A percentile compares a stretch with the other conserved stretches of the same genome.
Conservation (phyloP, 2,888 invertebrate genomes). For the Gastracanthus pulcherrimus region DNA sequence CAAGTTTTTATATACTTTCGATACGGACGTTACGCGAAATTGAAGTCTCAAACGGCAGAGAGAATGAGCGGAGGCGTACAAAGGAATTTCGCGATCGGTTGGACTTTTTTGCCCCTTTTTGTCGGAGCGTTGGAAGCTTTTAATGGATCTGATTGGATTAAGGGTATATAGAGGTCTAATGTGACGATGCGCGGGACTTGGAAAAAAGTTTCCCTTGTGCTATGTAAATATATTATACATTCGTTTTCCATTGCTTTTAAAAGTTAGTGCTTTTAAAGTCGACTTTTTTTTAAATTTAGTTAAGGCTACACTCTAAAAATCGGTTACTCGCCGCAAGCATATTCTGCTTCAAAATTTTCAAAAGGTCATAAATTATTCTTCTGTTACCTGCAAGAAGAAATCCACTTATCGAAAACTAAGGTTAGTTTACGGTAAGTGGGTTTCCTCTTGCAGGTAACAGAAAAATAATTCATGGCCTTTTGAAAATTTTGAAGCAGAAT, state of each 20-base stretch:
- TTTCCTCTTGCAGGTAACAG: too few relatives aligned
- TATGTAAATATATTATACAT: neutral
- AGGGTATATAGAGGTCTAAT: neutral
- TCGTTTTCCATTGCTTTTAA: neutral
- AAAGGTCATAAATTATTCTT: too few relatives aligned
- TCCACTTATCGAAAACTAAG: too few relatives aligned
- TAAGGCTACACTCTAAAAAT: too few relatives aligned
- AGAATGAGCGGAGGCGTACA: neutral
- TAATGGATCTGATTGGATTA: conserved; percentile 11
- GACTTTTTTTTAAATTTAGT: too few relatives aligned
- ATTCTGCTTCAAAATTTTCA: neutral
- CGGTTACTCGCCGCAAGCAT: neutral
- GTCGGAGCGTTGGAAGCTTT: neutral
- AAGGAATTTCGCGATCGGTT: too few relatives aligned
- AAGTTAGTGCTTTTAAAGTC: neutral
- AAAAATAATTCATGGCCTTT: too few relatives aligned
- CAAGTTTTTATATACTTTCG: conserved; percentile 16
- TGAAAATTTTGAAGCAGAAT: too few relatives aligned
- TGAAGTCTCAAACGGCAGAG: conserved; percentile 8
- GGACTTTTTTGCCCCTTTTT: conserved; percentile 4
- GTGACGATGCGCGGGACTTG: neutral
- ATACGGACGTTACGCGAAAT: neutral
- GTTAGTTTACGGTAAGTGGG: too few relatives aligned
- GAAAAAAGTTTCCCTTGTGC: neutral
- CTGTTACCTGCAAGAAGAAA: too few relatives aligned